Evolutionary conservation across 2,113 vertebrate species (phyloP).

Genomic region (Melierax canorus): DNA sequence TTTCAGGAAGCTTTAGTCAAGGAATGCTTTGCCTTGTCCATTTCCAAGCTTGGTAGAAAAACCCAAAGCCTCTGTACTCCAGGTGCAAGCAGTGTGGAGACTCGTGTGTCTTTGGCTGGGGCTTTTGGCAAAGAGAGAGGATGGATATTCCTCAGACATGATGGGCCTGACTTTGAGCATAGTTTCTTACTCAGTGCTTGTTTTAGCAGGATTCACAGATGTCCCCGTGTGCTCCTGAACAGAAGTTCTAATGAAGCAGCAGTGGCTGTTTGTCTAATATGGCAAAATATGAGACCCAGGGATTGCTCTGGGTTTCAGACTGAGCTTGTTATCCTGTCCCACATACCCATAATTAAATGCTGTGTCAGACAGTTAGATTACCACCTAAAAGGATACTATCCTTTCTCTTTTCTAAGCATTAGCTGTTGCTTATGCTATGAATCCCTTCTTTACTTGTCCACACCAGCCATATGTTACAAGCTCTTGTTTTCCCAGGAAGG

Average conservation of each 20-base stretch:
- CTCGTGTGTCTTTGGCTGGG: rapidly evolving
- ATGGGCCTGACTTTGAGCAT: not conserved
- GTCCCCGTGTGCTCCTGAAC: not conserved
- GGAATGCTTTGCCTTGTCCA: not conserved
- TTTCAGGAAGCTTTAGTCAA: not conserved
- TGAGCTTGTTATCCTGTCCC: not conserved
- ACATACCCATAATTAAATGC: rapidly evolving
- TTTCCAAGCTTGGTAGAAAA: not conserved
- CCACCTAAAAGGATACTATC: not conserved
- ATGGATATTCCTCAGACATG: not conserved
- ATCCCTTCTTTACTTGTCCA: not conserved
- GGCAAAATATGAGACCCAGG: not conserved
- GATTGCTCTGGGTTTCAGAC: not conserved
- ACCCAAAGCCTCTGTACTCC: not conserved
- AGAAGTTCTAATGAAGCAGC: not conserved
- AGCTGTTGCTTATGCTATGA: not conserved
- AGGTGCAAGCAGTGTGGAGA: not conserved
- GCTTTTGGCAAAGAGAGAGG: not conserved
- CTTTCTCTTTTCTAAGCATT: not conserved
- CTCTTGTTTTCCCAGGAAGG: not conserved
- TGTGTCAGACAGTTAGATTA: not conserved
- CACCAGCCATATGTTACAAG: not conserved
- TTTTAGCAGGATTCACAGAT: not conserved
- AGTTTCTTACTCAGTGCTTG: too few relatives aligned
- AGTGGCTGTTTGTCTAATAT: not conserved